Percentiles rank a stretch among this genome's conserved stretches.
Conservation (phyloP, 1,140 invertebrate species). For the Campodea augens region DNA sequence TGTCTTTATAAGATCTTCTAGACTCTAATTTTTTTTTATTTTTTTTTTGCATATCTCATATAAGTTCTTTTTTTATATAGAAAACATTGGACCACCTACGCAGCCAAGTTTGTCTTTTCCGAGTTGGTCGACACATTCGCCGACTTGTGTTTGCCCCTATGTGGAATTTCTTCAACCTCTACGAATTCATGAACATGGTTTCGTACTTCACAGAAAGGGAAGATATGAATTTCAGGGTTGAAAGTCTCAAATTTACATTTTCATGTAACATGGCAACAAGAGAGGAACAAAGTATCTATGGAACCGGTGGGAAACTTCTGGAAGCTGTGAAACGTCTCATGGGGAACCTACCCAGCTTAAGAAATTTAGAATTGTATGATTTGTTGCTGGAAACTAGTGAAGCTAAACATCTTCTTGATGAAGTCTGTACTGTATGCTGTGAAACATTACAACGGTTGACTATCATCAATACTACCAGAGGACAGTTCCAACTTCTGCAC, state of each 20-base stretch:
- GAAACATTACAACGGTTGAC: conserved; percentile 40
- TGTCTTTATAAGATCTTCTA: too few relatives aligned
- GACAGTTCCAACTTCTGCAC: conserved; percentile 52
- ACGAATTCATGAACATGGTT: conserved; percentile 63
- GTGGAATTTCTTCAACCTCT: conserved; percentile 62
- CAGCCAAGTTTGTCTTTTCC: conserved; percentile 46
- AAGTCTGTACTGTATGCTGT: conserved; percentile 43
- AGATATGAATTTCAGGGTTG: conserved; percentile 28
- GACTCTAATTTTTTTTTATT: not conserved
- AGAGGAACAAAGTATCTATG: conserved; percentile 32
- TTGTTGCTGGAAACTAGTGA: conserved; percentile 50
- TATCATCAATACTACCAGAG: conserved; percentile 54
- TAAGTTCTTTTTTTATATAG: conserved; percentile 18
- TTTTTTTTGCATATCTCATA: conserved; percentile 1
- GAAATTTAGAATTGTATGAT: conserved; percentile 47
- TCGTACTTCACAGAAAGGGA: conserved; percentile 43
- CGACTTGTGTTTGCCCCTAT: conserved; percentile 49
- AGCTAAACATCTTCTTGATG: conserved; percentile 49
- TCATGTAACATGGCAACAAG: conserved; percentile 47
- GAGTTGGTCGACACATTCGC: conserved; percentile 44
- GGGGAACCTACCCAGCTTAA: conserved; percentile 40
- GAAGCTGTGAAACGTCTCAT: conserved; percentile 48
- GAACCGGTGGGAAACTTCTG: conserved; percentile 37
- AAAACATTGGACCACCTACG: conserved; percentile 54
- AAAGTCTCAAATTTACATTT: conserved; percentile 53